Evolutionary conservation across 2,888 invertebrate genomes (phyloP), one percentile per base, ranked within the genome.

Genomic region (Cylloceria caligata): DNA sequence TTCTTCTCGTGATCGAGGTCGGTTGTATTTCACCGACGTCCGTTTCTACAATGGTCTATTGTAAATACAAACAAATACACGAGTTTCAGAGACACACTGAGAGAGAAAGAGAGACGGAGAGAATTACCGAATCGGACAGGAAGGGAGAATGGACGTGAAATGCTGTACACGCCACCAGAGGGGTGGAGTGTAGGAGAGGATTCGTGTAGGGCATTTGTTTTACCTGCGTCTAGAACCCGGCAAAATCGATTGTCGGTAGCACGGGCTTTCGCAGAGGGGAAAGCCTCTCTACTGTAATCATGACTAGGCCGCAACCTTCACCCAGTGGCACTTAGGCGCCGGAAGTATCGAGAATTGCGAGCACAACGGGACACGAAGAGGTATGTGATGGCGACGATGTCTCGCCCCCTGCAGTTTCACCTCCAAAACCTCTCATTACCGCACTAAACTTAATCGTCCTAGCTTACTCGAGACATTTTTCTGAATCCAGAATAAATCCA

Each of bases 291-390:
- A 67, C 67, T 68, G 82, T 83, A 86, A 86, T 87, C 85, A 81
- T 71, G 69, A 73, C 76, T 85, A 80, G 83, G 84, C 81, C 75
- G 80, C 81, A 86, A 87, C 86, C 87, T 87, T 87, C 84, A 87
- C 85, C 85, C 80, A 85, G 83, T 85, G 76, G 72, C 83, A 84
- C 45, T 77, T 81, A 69, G 73, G 72, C 77, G 68, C 77, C 77
- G 81, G 81, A 81, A 77, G 77, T 81, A 81, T 81, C 67, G 81
- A 73, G 81, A 81, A 81, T 68, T 81, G 68, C 73, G 62, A 73
- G 77, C 73, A 76, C 76, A 72, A 81, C 77, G 73, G 75, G 75
- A 77, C 60, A 60, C 72, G 60, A 72, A 47, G 72, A 45, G 45
- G n/a, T 71, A 27, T 42, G 34, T 30, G 55, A 42, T 11, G 45